Conservation (phyloP, 2,888 invertebrate genomes). For the Megalurothrips usitatus region DNA sequence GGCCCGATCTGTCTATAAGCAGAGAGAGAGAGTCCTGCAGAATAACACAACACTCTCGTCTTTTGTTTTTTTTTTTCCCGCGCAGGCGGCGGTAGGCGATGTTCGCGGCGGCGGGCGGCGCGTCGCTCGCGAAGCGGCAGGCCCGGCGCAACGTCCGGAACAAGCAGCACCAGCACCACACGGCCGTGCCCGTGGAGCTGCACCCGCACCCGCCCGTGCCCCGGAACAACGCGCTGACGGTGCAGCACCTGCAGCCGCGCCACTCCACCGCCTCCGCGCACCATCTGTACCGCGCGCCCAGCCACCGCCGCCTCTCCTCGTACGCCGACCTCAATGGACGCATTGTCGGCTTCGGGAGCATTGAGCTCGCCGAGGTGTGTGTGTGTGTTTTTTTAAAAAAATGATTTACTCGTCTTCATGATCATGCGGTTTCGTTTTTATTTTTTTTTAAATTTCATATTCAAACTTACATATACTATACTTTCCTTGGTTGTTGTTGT, state of each 20-base stretch:
- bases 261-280: conserved; percentile 37
- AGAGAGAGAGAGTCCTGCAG: too few species aligned
- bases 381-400: neutral
- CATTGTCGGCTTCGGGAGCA: conserved; percentile 38
- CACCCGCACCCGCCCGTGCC: conserved; percentile 53
- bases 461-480: too few species aligned
- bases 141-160: conserved; percentile 50
- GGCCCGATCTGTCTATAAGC: too few species aligned
- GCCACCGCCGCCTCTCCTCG: conserved; percentile 42
- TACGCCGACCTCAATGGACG: conserved; percentile 40
- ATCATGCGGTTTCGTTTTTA: too few species aligned
- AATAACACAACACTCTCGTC: too few species aligned
- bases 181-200: conserved; percentile 42
- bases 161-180: conserved; percentile 40
- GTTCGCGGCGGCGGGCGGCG: conserved; percentile 88
- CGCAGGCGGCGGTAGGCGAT: conserved; percentile 48
- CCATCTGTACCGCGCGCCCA: conserved; percentile 39
- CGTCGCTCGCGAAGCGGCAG: conserved; percentile 78
- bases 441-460: too few species aligned
- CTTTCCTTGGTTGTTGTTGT: neutral
- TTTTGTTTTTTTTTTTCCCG: neutral
- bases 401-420: too few species aligned
- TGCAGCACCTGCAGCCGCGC: conserved; percentile 49
- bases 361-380: conserved; percentile 39
- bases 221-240: conserved; percentile 58